Conservation (phyloP, 2,797 vertebrate species). For the Syndactyla subalaris region DNA sequence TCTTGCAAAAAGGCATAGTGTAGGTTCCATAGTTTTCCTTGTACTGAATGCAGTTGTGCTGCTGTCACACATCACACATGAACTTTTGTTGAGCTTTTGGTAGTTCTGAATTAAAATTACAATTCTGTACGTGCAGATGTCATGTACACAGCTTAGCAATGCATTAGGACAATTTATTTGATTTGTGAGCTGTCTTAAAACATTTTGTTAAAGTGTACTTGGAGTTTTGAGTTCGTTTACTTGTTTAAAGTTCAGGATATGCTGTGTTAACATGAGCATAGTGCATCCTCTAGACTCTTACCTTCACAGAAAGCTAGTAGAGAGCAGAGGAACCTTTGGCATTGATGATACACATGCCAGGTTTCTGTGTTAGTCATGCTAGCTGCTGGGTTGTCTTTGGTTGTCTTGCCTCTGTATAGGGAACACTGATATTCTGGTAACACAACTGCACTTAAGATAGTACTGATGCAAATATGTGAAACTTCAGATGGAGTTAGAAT, state of each 20-base stretch:
- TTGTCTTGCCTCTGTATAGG: not conserved
- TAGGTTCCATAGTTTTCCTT: not conserved
- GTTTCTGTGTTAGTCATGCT: not conserved
- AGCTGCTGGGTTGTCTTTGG: not conserved
- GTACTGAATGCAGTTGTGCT: not conserved
- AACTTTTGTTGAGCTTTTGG: not conserved
- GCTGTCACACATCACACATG: not conserved
- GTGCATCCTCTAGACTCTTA: not conserved
- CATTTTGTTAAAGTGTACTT: not conserved
- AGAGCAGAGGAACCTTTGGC: not conserved
- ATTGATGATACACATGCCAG: rapidly evolving
- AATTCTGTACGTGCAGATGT: not conserved
- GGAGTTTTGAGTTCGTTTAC: not conserved
- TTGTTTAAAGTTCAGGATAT: not conserved
- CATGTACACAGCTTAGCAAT: not conserved
- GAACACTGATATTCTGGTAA: not conserved
- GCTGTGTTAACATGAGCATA: not conserved
- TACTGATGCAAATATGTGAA: not conserved
- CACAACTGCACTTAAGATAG: not conserved
- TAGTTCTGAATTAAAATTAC: not conserved
- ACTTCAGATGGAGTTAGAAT: not conserved
- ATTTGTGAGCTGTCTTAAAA: not conserved
- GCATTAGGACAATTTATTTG: not conserved
- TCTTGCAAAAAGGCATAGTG: not conserved
- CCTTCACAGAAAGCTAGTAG: not conserved